Evolutionary conservation across 2,797 vertebrate genomes (phyloP).

Genomic region (Poecilia picta): DNA sequence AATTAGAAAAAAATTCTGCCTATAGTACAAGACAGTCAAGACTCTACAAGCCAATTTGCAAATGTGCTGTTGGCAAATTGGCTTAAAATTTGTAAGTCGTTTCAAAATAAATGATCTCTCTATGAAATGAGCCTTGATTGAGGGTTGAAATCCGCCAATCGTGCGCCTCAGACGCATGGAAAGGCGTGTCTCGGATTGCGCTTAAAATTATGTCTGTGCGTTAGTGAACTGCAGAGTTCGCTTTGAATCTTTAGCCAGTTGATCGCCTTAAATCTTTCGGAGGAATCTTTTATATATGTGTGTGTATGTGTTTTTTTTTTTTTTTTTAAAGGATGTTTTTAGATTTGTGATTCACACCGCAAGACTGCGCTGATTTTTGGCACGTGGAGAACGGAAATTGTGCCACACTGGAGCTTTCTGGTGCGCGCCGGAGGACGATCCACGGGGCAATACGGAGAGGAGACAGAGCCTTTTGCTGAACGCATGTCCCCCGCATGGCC

Average conservation of each 20-base stretch:
- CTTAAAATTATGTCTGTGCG: constrained; percentile 68
- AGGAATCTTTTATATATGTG: background rate
- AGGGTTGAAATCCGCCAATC: constrained; percentile 75
- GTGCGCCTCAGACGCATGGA: constrained; percentile 60
- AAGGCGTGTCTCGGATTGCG: constrained; percentile 68
- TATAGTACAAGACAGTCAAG: background rate
- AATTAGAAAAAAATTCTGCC: background rate
- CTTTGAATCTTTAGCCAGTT: constrained; percentile 30
- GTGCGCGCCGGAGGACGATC: constrained; percentile 39
- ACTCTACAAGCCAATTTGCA: background rate
- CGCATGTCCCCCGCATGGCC: constrained; percentile 18
- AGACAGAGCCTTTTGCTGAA: constrained; percentile 4
- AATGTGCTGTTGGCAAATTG: background rate
- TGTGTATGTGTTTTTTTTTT: background rate
- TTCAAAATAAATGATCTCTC: background rate
- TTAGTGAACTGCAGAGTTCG: constrained; percentile 31
- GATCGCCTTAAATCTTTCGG: background rate
- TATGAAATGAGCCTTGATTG: constrained; percentile 34
- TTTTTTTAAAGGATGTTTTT: background rate
- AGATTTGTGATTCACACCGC: background rate
- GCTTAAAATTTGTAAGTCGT: background rate
- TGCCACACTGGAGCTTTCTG: constrained; percentile 51
- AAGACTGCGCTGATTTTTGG: background rate
- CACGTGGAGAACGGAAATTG: constrained; percentile 21
- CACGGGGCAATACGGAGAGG: background rate